Base-by-base conservation (phyloP, 2,888 invertebrate species). In the Chrysomela aeneicollis region DNA sequence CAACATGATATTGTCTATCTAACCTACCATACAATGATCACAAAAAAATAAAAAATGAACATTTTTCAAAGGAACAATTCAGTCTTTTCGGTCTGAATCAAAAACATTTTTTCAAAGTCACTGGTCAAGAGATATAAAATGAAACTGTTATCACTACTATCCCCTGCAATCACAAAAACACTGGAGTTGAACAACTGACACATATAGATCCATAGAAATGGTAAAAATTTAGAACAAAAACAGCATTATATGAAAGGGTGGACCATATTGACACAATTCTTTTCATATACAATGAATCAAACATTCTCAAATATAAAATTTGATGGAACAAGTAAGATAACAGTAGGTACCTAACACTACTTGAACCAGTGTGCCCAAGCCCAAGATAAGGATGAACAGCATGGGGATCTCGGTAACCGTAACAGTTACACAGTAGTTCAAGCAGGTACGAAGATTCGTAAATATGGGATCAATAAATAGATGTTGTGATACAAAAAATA, bases 151-250 rank as follows among this genome's bases (percentile, higher is more conserved):
- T n/a, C n/a, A n/a, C n/a, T n/a, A n/a, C n/a, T n/a, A n/a, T n/a
- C n/a, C n/a, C n/a, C n/a, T n/a, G 53, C 8, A 53, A 53, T 32
- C 30, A 53, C 35, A 15, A 54, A 53, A 53, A 35, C 35, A 10
- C 35, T 51, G 51, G 51, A 51, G 51, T 22, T 51, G 32, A 52
- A 17, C 50, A 50, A 50, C 50, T 50, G 12, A 50, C 17, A 52
- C 52, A 52, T 15, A 30, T 26, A 52, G 52, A 52, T 52, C 52
- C 17, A 52, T 52, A 15, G 6, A 52, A 52, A 52, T 50, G 50
- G 50, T 50, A 50, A 50, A 21, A 50, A 50, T 50, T 18, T 50
- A 50, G n/a, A 50, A 50, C 50, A 50, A 50, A 50, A 50, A 19
- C 21, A 50, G 18, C 21, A 50, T 50, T 26, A 47, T 47, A 8